Evolutionary conservation across 2,113 vertebrate species (phyloP), one percentile per base, ranked within the genome.

Genomic region (Vanacampus margaritifer): DNA sequence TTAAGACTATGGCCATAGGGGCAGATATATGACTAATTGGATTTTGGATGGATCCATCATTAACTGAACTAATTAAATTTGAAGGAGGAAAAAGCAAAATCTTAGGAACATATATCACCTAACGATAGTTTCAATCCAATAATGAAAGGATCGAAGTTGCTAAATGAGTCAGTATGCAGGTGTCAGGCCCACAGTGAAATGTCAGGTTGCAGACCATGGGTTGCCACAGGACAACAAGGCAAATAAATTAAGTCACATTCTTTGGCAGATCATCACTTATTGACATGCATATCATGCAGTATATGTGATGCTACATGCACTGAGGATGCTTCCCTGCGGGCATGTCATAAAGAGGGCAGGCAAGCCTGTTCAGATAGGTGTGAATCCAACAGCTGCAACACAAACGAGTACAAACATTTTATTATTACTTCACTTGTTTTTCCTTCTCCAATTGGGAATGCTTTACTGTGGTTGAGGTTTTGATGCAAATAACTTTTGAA

Each of bases 401-500:
- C 26, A 57, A 51, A 54, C 54, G 7, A 57, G 54, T 57, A 32
- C 54, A 57, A 57, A 57, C 54, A 57, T 57, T 57, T 54, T 13
- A 32, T 32, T 57, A 32, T 32, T 57, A 57, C 54, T 57, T 32
- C 24, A 16, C 54, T 57, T 57, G 51, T 56, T 57, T 57, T 57
- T 28, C 14, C 3, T 6, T 57, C 54, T 32, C 23, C 26, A 17
- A 57, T 32, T 32, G 32, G 54, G 54, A 57, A 57, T 2, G 26
- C 26, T 19, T 57, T 57, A 32, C 12, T 57, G 54, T 19, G 54
- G 54, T 57, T 28, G 51, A 26, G 10, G 51, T 26, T 54, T 32
- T 57, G 13, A 57, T 13, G 12, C 2, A 57, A 32, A 57, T 32
- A 16, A 3, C 7, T 57, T 56, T 28, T 16, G 0, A 56, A 6